A percentile compares a stretch with the other conserved stretches of the same genome.
Conservation (phyloP, 2,888 invertebrate genomes). For the Synanthedon myopaeformis region DNA sequence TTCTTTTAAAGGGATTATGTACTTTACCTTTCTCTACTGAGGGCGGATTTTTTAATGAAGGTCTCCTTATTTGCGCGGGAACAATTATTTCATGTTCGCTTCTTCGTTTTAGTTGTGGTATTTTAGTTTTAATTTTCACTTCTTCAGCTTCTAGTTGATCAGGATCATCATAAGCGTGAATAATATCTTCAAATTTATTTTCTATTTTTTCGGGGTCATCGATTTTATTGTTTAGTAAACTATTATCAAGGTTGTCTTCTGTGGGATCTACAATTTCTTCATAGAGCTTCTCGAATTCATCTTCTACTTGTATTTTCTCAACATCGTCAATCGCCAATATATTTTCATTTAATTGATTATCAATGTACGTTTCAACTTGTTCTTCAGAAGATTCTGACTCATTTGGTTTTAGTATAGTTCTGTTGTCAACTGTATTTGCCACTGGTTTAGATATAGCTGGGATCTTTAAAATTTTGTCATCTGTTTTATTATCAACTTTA, state of each 20-base stretch:
- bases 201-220: conserved; percentile 43
- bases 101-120: conserved; percentile 37
- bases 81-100: conserved; percentile 31
- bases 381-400: neutral
- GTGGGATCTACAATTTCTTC: conserved; percentile 33
- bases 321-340: neutral
- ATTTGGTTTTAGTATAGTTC: neutral
- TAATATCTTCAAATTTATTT: conserved; percentile 49
- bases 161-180: conserved; percentile 47
- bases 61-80: conserved; percentile 6
- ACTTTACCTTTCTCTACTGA: neutral
- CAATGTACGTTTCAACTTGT: too few species aligned
- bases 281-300: conserved; percentile 55
- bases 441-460: too few species aligned
- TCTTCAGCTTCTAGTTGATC: conserved; percentile 15
- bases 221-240: conserved; percentile 23
- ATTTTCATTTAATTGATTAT: neutral
- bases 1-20: neutral
- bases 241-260: conserved; percentile 14
- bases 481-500: neutral
- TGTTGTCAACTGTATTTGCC: neutral
- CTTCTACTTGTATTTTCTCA: conserved; percentile 19
- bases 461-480: neutral
- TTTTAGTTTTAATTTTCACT: conserved; percentile 28
- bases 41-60: neutral